These are phyloP conservation scores for Pangasius djambal DNA, from an alignment of 2,797 vertebrate genomes.

Conservation along the genomic window DNA sequence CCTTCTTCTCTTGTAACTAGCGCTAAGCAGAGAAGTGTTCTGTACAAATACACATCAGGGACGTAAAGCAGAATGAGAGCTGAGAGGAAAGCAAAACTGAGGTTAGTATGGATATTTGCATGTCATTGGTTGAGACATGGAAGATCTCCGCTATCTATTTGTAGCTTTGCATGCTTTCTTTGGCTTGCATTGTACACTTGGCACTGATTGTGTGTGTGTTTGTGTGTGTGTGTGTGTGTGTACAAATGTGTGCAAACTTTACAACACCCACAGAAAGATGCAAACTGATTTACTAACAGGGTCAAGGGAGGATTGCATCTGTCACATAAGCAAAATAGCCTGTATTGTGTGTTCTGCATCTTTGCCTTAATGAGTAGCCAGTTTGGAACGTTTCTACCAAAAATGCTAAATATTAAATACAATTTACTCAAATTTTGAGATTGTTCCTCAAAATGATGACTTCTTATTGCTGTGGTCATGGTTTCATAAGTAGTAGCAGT, in stretches of 20 bases:
- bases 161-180: conserved; percentile 10
- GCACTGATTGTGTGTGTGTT: background rate
- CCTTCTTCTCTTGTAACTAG: background rate
- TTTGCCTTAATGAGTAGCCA: background rate
- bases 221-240: background rate
- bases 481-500: background rate
- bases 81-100: background rate
- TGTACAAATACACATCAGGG: background rate
- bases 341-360: too few relatives aligned
- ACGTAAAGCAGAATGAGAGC: background rate
- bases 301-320: background rate
- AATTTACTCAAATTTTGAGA: background rate
- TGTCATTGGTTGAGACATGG: background rate
- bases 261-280: background rate
- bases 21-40: background rate
- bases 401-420: background rate
- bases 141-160: conserved; percentile 6
- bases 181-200: conserved; percentile 10
- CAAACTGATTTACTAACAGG: background rate
- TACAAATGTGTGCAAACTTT: background rate
- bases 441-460: background rate
- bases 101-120: background rate
- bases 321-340: background rate
- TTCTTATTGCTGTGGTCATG: background rate
- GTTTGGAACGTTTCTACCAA: background rate